Percentiles rank a stretch among this genome's conserved stretches.
Conservation (phyloP, 2,113 vertebrate species). For the Charadrius vociferus region DNA sequence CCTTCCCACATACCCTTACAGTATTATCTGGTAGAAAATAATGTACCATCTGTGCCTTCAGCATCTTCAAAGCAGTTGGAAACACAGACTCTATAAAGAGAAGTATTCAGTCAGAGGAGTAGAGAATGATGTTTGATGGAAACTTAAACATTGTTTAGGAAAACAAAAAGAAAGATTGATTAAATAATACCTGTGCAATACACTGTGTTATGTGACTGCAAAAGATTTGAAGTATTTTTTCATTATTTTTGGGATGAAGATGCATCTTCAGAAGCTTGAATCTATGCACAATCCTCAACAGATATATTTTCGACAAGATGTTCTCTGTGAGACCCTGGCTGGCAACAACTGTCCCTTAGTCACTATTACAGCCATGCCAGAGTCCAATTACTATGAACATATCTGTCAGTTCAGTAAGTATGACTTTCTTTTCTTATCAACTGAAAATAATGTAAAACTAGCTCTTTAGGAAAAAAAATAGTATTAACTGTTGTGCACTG, state of each 20-base stretch:
- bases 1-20: neutral
- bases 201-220: neutral
- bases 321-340: conserved; percentile 90
- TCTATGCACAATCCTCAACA: conserved; percentile 85
- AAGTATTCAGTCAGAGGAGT: neutral
- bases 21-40: neutral
- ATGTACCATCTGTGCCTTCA: neutral
- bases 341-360: conserved; percentile 94
- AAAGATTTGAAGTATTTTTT: conserved; percentile 60
- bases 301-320: conserved; percentile 92
- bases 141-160: neutral
- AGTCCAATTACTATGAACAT: conserved; percentile 89
- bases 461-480: neutral
- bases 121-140: neutral
- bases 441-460: neutral
- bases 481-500: neutral
- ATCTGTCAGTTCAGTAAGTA: conserved; percentile 95
- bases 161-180: neutral
- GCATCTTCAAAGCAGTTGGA: neutral
- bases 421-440: neutral
- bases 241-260: conserved; percentile 76
- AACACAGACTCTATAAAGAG: neutral
- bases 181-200: neutral
- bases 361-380: conserved; percentile 97
- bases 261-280: conserved; percentile 95